Evolutionary conservation across 2,113 vertebrate species (phyloP).

Genomic region (Falcunculus frontatus): DNA sequence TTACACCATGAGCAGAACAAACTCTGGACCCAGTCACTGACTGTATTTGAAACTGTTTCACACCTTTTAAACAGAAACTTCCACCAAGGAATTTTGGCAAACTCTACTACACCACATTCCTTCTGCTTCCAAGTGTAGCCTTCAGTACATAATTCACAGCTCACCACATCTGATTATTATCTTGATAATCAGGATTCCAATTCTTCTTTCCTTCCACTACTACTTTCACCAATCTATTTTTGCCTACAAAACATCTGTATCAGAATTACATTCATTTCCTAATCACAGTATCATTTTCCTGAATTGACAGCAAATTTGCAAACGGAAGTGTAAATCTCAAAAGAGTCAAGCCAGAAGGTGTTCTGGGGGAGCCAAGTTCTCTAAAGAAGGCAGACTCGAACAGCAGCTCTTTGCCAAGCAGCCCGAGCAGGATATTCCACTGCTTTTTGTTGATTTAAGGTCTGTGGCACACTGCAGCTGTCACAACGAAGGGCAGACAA

Average conservation of each 20-base stretch:
- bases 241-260: not conserved
- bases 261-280: not conserved
- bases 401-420: not conserved
- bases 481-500: not conserved
- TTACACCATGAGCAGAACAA: not conserved
- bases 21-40: not conserved
- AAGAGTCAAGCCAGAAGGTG: conserved; percentile 19
- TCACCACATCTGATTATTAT: not conserved
- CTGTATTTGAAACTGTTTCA: not conserved
- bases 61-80: not conserved
- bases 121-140: not conserved
- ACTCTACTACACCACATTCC: not conserved
- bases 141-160: not conserved
- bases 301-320: conserved; percentile 26
- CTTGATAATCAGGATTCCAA: not conserved
- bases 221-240: not conserved
- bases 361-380: not conserved
- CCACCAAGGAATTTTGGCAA: not conserved
- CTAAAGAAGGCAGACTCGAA: not conserved
- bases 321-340: not conserved
- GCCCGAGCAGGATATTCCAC: not conserved
- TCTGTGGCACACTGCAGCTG: conserved; percentile 29
- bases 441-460: not conserved
- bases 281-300: not conserved
- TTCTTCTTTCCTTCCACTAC: not conserved